These are phyloP conservation scores for Plebejus argus DNA, from an alignment of 2,888 invertebrate genomes.

Conservation along the genomic window DNA sequence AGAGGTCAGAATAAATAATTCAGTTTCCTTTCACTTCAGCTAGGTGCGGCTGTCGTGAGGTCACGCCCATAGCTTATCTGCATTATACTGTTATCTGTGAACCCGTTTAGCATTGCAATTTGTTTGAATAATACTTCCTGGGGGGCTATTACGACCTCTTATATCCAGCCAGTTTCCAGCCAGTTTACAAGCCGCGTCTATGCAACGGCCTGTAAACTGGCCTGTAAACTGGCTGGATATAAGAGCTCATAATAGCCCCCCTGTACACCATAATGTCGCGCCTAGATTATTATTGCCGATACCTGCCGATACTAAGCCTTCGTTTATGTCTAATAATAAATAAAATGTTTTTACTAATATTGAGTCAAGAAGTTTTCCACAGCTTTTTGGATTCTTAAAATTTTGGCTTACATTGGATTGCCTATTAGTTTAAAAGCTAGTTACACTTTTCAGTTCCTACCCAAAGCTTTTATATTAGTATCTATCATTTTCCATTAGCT, in stretches of 20 bases:
- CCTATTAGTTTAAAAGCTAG: no score
- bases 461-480: no score
- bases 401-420: no score
- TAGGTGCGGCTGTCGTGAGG: slow-evolving; percentile 50
- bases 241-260: no score
- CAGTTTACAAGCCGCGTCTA: no score
- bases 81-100: slow-evolving; percentile 44
- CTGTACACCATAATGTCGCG: slow-evolving; percentile 10
- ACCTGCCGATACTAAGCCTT: background rate
- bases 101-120: slow-evolving; percentile 40
- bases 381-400: no score
- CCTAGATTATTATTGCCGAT: background rate
- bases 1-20: slow-evolving; percentile 31
- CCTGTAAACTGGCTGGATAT: no score
- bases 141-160: no score
- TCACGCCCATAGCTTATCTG: slow-evolving; percentile 48
- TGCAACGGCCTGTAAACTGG: no score
- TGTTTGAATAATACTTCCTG: slow-evolving; percentile 31
- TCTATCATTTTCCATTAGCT: background rate
- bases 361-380: no score
- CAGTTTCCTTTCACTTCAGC: slow-evolving; percentile 47
- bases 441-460: no score
- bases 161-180: no score
- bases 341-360: background rate
- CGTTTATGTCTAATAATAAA: background rate